Percentiles rank a stretch among this genome's conserved stretches.
These are phyloP conservation scores for Drosophila testacea DNA, from an alignment of 2,888 invertebrate species.

Conservation along the genomic window DNA sequence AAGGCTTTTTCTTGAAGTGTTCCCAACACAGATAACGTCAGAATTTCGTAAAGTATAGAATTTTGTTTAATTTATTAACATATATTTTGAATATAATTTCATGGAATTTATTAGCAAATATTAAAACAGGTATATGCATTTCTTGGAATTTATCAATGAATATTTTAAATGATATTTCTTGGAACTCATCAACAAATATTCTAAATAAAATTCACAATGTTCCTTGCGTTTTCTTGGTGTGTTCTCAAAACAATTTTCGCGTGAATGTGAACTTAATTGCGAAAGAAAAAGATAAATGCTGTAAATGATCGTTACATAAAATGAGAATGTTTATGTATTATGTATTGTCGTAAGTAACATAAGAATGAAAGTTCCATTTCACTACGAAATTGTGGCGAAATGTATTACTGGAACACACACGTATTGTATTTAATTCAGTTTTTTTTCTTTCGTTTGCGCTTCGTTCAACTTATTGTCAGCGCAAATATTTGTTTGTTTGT, in stretches of 20 bases:
- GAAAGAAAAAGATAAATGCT: neutral
- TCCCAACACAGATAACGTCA: neutral
- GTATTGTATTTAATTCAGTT: constrained; percentile 47
- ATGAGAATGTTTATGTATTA: too few species aligned
- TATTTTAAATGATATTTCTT: neutral
- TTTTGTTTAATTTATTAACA: neutral
- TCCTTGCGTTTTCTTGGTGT: neutral
- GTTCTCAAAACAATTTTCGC: neutral
- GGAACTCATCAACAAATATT: neutral
- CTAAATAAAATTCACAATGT: too few species aligned
- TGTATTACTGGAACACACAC: constrained; percentile 19
- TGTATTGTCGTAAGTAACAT: too few species aligned
- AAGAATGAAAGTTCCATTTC: too few species aligned
- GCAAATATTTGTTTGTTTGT: constrained; percentile 79
- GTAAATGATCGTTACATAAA: neutral
- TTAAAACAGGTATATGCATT: too few species aligned
- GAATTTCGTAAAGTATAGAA: neutral
- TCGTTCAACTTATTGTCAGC: constrained; percentile 66
- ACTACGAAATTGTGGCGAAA: constrained; percentile 2
- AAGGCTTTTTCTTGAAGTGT: neutral
- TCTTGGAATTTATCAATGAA: neutral
- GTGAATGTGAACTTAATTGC: neutral
- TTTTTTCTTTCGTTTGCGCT: constrained; percentile 24
- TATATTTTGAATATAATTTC: neutral
- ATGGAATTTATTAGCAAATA: neutral